A percentile compares a stretch with the other conserved stretches of the same genome.
Conservation (phyloP, 2,888 invertebrate species). For the Beris chalybata region DNA sequence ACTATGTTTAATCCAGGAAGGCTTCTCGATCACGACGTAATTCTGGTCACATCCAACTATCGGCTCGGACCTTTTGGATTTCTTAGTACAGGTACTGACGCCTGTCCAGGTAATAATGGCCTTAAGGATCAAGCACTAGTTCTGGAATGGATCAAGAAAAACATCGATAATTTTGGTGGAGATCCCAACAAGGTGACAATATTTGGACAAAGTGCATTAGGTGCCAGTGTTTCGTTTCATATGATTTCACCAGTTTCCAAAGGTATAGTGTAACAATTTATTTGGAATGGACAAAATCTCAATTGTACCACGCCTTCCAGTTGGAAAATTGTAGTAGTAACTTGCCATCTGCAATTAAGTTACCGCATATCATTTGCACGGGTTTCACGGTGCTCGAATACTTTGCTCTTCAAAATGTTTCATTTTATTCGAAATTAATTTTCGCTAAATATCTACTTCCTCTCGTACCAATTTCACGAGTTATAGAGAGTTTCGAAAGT, state of each 20-base stretch:
- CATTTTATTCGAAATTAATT: no score
- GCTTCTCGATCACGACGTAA: slow-evolving; percentile 48
- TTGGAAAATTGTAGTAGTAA: no score
- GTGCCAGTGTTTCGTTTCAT: slow-evolving; percentile 12
- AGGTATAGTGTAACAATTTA: not conserved
- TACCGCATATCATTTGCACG: no score
- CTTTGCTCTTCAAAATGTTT: no score
- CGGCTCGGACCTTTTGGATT: slow-evolving; percentile 48
- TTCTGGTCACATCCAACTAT: slow-evolving; percentile 50
- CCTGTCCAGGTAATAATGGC: slow-evolving; percentile 35
- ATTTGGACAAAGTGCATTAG: slow-evolving; percentile 11
- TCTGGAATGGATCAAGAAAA: slow-evolving; percentile 35
- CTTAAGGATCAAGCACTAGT: slow-evolving; percentile 36
- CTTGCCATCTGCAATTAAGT: no score
- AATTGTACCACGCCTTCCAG: no score
- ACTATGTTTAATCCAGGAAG: slow-evolving; percentile 50
- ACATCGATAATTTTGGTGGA: slow-evolving; percentile 35
- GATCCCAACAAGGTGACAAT: slow-evolving; percentile 19
- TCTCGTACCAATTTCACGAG: no score
- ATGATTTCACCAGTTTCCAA: not conserved
- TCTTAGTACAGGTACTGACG: slow-evolving; percentile 31
- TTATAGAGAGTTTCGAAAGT: no score
- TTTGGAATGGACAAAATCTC: no score
- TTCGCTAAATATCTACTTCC: no score
- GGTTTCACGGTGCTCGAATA: no score